Evolutionary conservation across 2,888 invertebrate species (phyloP).

Genomic region (Ligdia adustata): DNA sequence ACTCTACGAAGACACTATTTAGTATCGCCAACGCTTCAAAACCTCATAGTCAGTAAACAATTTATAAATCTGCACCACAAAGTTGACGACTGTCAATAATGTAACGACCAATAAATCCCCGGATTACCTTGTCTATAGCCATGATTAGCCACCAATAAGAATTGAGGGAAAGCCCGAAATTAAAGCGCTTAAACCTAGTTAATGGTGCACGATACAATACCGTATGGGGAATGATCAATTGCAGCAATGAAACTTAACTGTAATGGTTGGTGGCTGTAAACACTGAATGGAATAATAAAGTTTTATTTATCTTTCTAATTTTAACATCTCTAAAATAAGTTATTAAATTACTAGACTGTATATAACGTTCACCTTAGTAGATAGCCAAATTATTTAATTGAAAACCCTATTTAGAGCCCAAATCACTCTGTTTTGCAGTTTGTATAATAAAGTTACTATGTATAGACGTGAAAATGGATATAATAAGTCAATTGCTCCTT

Average conservation of each 20-base stretch:
- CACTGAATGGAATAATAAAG: conserved; percentile 26
- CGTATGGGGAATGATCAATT: conserved; percentile 61
- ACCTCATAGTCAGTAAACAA: background rate
- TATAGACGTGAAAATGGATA: too few species aligned
- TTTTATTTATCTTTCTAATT: conserved; percentile 14
- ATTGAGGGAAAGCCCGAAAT: conserved; percentile 77
- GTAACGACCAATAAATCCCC: conserved; percentile 77
- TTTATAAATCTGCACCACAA: conserved; percentile 66
- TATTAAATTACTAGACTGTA: too few species aligned
- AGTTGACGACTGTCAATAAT: conserved; percentile 70
- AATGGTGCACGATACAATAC: conserved; percentile 64
- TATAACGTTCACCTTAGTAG: too few species aligned
- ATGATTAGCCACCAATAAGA: conserved; percentile 75
- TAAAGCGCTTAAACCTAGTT: conserved; percentile 75
- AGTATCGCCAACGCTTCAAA: too few species aligned
- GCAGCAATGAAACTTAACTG: conserved; percentile 44
- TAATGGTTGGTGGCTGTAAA: conserved; percentile 41
- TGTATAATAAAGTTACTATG: too few species aligned
- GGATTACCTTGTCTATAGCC: conserved; percentile 78
- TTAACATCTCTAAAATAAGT: too few species aligned
- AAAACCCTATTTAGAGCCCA: too few species aligned
- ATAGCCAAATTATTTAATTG: too few species aligned
- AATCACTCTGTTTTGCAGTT: too few species aligned
- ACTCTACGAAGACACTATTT: too few species aligned
- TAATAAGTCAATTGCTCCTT: too few species aligned